These are phyloP conservation scores for Platyrinchus mystaceus DNA, from an alignment of 2,797 vertebrate species.

Conservation along the genomic window DNA sequence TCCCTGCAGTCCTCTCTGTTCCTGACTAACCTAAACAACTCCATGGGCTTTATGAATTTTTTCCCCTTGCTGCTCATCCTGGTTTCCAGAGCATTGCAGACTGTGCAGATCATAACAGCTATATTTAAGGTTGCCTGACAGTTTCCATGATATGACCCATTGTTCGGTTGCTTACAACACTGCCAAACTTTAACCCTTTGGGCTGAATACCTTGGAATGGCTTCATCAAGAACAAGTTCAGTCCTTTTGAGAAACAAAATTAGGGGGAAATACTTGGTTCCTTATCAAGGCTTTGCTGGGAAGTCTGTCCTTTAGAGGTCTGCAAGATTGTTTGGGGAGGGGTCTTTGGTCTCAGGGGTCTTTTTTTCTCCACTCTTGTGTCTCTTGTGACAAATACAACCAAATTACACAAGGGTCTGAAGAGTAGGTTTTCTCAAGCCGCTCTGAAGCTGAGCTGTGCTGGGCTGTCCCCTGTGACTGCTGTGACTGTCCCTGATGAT, in stretches of 20 bases:
- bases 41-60: constrained; percentile 50
- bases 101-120: constrained; percentile 64
- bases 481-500: background rate
- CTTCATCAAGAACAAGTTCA: background rate
- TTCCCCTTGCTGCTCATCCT: constrained; percentile 48
- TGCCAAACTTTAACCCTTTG: constrained; percentile 48
- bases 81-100: constrained; percentile 68
- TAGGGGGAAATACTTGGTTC: background rate
- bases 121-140: constrained; percentile 68
- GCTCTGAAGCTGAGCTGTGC: background rate
- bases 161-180: background rate
- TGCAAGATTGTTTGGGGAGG: background rate
- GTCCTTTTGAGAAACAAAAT: background rate
- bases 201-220: background rate
- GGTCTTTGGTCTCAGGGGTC: background rate
- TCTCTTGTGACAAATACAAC: background rate
- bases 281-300: background rate
- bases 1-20: background rate
- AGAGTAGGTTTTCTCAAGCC: background rate
- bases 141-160: constrained; percentile 65
- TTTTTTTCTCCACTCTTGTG: rapidly evolving
- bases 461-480: background rate
- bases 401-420: background rate
- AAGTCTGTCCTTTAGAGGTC: background rate
- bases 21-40: constrained; percentile 54